Base-by-base conservation (phyloP, 2,113 vertebrate genomes). In the Cygnus atratus region DNA sequence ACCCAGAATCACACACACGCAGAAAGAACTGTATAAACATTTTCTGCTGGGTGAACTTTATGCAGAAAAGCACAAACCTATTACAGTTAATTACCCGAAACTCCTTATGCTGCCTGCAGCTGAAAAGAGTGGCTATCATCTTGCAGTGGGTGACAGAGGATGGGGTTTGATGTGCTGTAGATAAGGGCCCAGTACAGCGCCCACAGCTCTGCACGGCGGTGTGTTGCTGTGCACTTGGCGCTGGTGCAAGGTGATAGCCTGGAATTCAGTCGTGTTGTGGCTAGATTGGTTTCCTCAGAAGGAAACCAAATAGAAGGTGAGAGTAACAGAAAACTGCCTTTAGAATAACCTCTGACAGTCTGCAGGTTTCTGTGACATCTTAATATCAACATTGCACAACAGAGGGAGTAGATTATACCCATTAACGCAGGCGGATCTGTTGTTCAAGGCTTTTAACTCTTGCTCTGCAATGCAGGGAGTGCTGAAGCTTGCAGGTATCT, bases 301-400 rank as follows among this genome's bases (percentile, higher is more conserved):
- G 58, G 84, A 96, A 95, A 83, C 50, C 59, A 65, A 88, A 81
- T 31, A 77, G 65, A 96, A 75, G 33, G 43, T 28, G 71, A 74
- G 59, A 90, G 65, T 73, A 84, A 72, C 8, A 79, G 84, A 95
- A 79, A 91, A 24, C 48, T 81, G 17, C 74, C 54, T 92, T 79
- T 74, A 84, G 88, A 95, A 84, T 59, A 85, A 72, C 57, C n/a
- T 76, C 41, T 68, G 80, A 46, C 24, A 84, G 29, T 48, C 57
- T 90, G 52, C 26, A 54, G 76, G 10, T 73, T 90, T 92, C 57
- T 84, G 66, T 70, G 65, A 86, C 58, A 22, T 44, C 48, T 75
- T 81, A 76, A 33, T 68, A 55, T 62, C 92, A 61, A 18, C 13
- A 18, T 37, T 70, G 57, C 26, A 73, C 66, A 70, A 74, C 67